Conservation (phyloP, 2,888 invertebrate species). For the Lepidocyrtoides sp. region DNA sequence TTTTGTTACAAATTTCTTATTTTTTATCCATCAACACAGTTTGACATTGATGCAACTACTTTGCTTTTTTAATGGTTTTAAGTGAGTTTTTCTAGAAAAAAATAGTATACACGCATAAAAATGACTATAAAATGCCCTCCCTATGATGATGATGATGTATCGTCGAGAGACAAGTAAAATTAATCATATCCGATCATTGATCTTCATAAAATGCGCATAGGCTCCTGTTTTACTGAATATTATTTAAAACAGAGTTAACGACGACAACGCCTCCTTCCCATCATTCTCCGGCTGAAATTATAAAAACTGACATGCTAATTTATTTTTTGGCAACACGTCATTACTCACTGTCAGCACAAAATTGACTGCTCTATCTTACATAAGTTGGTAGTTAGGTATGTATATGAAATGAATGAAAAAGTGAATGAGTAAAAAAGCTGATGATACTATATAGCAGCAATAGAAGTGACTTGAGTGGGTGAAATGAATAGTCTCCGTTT, state of each 20-base stretch:
- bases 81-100: no score
- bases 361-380: slow-evolving; percentile 57
- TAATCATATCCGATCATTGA: slow-evolving; percentile 78
- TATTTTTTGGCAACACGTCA: slow-evolving; percentile 74
- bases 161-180: slow-evolving; percentile 63
- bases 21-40: no score
- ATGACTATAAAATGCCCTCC: neutral
- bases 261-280: slow-evolving; percentile 21
- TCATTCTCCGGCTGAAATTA: slow-evolving; percentile 39
- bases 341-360: slow-evolving; percentile 74
- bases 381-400: slow-evolving; percentile 18
- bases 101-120: no score
- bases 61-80: no score
- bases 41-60: no score
- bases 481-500: slow-evolving; percentile 40
- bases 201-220: slow-evolving; percentile 39
- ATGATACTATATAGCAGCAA: no score
- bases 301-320: slow-evolving; percentile 74
- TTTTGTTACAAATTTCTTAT: no score
- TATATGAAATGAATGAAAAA: slow-evolving; percentile 3
- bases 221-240: slow-evolving; percentile 2
- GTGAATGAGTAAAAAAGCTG: neutral
- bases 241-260: slow-evolving; percentile 54
- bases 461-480: slow-evolving; percentile 3
- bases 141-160: slow-evolving; percentile 54